Evolutionary conservation across 2,113 vertebrate species (phyloP).

Genomic region (Platysternon megacephalum): DNA sequence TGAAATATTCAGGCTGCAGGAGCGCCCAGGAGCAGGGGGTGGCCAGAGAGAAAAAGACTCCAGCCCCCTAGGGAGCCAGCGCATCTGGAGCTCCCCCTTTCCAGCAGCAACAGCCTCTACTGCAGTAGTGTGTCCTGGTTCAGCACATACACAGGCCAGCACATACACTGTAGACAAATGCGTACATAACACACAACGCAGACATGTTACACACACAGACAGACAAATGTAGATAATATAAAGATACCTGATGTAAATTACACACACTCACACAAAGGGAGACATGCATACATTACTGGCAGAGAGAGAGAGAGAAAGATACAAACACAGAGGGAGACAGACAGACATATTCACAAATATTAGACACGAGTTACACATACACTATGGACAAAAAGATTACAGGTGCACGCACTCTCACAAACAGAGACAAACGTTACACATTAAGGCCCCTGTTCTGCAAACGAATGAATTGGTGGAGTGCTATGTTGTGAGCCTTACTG

Average conservation of each 20-base stretch:
- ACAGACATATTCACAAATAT: neutral
- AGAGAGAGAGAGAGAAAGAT: neutral
- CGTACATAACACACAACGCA: neutral
- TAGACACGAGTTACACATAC: neutral
- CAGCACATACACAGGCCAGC: neutral
- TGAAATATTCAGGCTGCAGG: slow-evolving; percentile 57
- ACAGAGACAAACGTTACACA: neutral
- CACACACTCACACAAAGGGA: neutral
- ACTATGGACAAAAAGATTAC: neutral
- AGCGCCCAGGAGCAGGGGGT: neutral
- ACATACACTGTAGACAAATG: neutral
- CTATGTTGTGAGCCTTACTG: neutral
- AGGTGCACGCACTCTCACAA: neutral
- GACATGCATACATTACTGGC: neutral
- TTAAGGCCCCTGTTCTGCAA: neutral
- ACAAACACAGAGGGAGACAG: neutral
- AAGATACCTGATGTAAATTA: neutral
- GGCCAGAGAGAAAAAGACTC: neutral
- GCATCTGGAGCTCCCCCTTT: neutral
- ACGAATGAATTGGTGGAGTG: neutral
- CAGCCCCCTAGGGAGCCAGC: neutral
- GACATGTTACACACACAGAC: neutral
- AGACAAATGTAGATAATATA: neutral
- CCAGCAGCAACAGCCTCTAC: neutral
- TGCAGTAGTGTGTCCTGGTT: neutral